phyloP scores from a whole-genome alignment of 2,797 vertebrate genomes.

The Syngnathus rostellatus region DNA sequence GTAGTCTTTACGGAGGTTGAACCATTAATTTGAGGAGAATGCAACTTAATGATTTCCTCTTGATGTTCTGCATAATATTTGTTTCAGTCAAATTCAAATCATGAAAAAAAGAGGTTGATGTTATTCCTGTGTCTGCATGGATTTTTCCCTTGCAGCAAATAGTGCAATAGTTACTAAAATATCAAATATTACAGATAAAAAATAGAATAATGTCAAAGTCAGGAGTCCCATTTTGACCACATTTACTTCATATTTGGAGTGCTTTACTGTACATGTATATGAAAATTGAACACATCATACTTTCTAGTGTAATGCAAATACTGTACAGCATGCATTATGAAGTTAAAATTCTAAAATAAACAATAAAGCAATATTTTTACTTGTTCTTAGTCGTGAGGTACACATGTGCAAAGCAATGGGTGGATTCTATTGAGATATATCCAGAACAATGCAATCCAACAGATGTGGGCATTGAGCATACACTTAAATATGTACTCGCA shows the following conservation, averaged over 20 bases:
- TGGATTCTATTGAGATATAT: slow-evolving; percentile 33
- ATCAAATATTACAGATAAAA: too few relatives aligned
- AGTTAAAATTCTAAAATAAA: neutral
- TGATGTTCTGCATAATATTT: neutral
- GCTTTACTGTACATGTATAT: neutral
- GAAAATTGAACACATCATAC: neutral
- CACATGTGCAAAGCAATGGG: slow-evolving; percentile 33
- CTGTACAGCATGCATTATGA: neutral
- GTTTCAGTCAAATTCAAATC: neutral
- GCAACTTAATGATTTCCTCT: neutral
- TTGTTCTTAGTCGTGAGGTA: slow-evolving; percentile 22
- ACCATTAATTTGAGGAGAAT: neutral
- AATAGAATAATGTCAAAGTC: too few relatives aligned
- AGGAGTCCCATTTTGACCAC: too few relatives aligned
- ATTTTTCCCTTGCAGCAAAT: too few relatives aligned
- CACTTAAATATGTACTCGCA: slow-evolving; percentile 12
- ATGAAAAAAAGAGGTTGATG: neutral
- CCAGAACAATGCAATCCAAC: too few relatives aligned
- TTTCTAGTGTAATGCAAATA: too few relatives aligned
- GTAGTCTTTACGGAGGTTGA: neutral
- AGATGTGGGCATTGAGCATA: slow-evolving; percentile 38
- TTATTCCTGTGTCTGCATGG: too few relatives aligned
- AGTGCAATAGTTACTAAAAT: too few relatives aligned
- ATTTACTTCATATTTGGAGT: neutral
- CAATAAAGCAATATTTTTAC: neutral